These are phyloP conservation scores for Drosophila mayri DNA, from an alignment of 1,140 invertebrate species.

Conservation along the genomic window DNA sequence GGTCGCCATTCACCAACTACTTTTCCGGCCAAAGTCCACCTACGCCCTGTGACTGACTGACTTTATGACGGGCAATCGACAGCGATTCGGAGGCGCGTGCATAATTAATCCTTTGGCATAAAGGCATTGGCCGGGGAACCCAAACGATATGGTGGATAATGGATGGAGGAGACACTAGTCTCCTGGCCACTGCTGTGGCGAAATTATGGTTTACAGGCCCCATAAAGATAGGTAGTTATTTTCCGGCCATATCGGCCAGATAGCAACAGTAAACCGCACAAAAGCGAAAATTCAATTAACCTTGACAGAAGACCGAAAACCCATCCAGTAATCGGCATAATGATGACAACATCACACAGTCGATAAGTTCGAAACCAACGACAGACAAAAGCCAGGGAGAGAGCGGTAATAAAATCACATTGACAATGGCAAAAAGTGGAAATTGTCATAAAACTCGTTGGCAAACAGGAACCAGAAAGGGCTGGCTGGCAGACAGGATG, in stretches of 20 bases:
- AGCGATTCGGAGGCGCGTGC: conserved; percentile 51
- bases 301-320: conserved; percentile 50
- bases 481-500: conserved; percentile 17
- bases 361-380: conserved; percentile 42
- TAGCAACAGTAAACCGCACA: conserved; percentile 50
- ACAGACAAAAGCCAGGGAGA: conserved; percentile 17
- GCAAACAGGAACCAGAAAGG: conserved; percentile 37
- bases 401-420: conserved; percentile 63
- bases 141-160: conserved; percentile 10
- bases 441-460: conserved; percentile 70
- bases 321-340: conserved; percentile 56
- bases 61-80: conserved; percentile 59
- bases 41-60: conserved; percentile 12
- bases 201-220: conserved; percentile 70
- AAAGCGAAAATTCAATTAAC: conserved; percentile 73
- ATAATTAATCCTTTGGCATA: conserved; percentile 51
- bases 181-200: conserved; percentile 45
- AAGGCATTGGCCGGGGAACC: conserved; percentile 17
- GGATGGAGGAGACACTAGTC: conserved; percentile 16
- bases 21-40: conserved; percentile 36
- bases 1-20: neutral
- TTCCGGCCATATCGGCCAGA: conserved; percentile 49
- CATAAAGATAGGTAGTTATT: conserved; percentile 64
- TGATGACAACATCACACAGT: conserved; percentile 60
- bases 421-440: conserved; percentile 71